phyloP scores from a whole-genome alignment of 2,888 invertebrate species.

The Tryphoninae sp. region DNA sequence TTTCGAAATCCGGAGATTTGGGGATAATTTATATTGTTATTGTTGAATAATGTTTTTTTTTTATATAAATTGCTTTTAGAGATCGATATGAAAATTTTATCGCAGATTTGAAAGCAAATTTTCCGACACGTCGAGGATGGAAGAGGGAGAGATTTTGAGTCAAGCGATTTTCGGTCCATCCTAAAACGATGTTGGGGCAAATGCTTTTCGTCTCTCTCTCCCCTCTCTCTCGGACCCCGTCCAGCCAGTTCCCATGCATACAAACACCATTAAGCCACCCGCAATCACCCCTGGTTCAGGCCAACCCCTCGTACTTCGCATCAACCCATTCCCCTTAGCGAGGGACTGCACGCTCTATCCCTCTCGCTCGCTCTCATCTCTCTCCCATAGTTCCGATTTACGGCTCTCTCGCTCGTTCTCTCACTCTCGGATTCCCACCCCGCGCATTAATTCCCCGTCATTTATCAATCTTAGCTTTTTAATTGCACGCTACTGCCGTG shows the following conservation, averaged over 20 bases:
- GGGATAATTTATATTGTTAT: no score
- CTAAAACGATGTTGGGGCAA: conserved; percentile 77
- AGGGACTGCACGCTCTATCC: conserved; percentile 61
- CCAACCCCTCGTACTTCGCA: conserved; percentile 65
- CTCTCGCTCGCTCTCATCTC: conserved; percentile 52
- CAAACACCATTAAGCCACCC: conserved; percentile 79
- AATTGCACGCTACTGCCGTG: conserved; percentile 75
- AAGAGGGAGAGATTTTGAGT: conserved; percentile 33
- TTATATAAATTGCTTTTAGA: no score
- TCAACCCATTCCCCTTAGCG: conserved; percentile 63
- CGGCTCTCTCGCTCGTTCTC: conserved; percentile 36
- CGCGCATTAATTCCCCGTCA: conserved; percentile 78
- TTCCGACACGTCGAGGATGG: not conserved
- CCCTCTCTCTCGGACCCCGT: conserved; percentile 64
- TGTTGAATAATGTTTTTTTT: no score
- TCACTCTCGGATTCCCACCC: conserved; percentile 65
- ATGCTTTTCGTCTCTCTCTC: not conserved
- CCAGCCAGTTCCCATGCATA: conserved; percentile 76
- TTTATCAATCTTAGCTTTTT: conserved; percentile 81
- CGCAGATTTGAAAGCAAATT: not conserved
- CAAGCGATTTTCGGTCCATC: conserved; percentile 78
- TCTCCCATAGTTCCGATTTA: conserved; percentile 43
- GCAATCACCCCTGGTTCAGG: conserved; percentile 83
- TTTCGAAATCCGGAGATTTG: no score
- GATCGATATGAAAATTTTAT: no score